Conservation (phyloP, 2,888 invertebrate species). For the Eurytoma californica region DNA sequence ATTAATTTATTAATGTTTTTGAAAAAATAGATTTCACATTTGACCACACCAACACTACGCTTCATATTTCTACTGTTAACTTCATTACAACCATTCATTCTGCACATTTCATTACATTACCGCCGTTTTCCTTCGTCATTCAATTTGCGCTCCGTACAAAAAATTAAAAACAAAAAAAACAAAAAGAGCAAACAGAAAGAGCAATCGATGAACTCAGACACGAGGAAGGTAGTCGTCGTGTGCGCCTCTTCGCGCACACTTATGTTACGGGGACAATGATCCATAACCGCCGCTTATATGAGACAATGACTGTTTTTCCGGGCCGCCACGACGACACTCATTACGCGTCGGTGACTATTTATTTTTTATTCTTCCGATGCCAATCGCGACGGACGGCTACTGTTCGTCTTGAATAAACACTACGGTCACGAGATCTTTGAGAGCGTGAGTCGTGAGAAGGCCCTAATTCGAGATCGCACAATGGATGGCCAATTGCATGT, state of each 20-base stretch:
- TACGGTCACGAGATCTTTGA: neutral
- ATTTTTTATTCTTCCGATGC: neutral
- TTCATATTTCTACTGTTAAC: too few relatives aligned
- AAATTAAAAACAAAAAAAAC: neutral
- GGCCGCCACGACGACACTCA: neutral
- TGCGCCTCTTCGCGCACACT: too few relatives aligned
- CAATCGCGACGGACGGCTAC: neutral
- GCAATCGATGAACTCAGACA: neutral
- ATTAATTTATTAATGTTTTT: too few relatives aligned
- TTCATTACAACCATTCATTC: too few relatives aligned
- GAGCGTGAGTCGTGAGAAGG: neutral
- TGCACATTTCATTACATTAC: too few relatives aligned
- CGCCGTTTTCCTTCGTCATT: too few relatives aligned
- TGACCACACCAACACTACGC: too few relatives aligned
- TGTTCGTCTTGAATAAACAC: conserved; percentile 17
- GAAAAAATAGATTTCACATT: too few relatives aligned
- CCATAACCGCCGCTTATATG: neutral
- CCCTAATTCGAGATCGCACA: neutral
- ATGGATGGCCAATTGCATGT: too few relatives aligned
- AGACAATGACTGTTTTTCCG: conserved; percentile 18
- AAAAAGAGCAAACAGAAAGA: neutral
- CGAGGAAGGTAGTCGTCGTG: too few relatives aligned
- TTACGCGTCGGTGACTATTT: neutral
- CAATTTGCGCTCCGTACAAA: too few relatives aligned
- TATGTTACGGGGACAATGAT: conserved; percentile 10